Evolutionary conservation across 23 tunicate species (phyloP).

Genomic region (Trididemnum miniatum): DNA sequence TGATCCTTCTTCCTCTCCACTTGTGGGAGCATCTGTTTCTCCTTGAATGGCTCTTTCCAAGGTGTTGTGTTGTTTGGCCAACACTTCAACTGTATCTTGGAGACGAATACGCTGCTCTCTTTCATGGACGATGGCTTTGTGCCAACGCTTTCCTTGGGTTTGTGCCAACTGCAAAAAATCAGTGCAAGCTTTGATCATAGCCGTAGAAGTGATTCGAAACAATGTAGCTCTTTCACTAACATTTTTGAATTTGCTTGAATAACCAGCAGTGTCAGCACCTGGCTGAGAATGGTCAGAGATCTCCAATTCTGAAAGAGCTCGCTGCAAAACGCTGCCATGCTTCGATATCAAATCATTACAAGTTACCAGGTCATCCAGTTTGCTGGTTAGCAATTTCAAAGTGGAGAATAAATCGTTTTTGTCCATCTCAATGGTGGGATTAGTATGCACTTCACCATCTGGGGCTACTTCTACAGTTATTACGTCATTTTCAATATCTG

Average conservation of each 20-base stretch:
- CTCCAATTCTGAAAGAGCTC: constrained; percentile 84
- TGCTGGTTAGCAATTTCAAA: constrained; percentile 51
- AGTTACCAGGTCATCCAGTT: constrained; percentile 91
- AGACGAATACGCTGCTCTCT: constrained; percentile 84
- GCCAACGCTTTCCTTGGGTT: constrained; percentile 82
- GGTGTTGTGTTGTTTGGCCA: constrained; percentile 95
- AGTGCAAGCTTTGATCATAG: constrained; percentile 77
- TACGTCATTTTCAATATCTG: constrained; percentile 45
- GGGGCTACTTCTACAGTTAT: constrained; percentile 10
- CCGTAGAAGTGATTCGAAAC: constrained; percentile 87
- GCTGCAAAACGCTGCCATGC: constrained; percentile 87
- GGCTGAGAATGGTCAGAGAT: constrained; percentile 11
- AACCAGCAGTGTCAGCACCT: neutral
- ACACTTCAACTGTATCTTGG: constrained; percentile 95
- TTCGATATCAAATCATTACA: constrained; percentile 95
- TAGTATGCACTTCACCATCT: neutral
- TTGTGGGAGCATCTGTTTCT: constrained; percentile 59
- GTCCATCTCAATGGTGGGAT: constrained; percentile 32
- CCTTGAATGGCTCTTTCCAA: constrained; percentile 83
- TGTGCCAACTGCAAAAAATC: constrained; percentile 85
- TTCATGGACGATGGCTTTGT: constrained; percentile 88
- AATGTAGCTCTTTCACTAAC: constrained; percentile 87
- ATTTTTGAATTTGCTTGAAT: constrained; percentile 55
- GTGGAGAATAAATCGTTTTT: constrained; percentile 49
- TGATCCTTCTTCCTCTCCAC: neutral